Evolutionary conservation across 2,888 invertebrate genomes (phyloP), one percentile per base, ranked within the genome.

Genomic region (Ophion obscuratus): DNA sequence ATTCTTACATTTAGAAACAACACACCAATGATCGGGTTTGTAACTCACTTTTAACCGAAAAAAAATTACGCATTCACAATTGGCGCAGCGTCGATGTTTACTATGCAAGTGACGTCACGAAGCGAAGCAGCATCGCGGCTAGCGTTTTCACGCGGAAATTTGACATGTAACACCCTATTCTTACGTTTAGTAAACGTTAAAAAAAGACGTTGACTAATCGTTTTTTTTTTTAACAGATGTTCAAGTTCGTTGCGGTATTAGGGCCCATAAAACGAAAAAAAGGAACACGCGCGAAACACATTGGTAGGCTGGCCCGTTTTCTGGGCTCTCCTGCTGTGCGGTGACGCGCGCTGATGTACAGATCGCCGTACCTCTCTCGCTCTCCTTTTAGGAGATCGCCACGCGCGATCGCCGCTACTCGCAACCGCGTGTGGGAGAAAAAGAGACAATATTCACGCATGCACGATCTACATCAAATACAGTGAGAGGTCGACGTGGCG

Each of bases 371-470:
- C 57, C 40, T 66, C 64, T 81, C 31, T 47, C 0, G 27, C 70
- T 67, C 73, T 66, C 57, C 44, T 31, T 64, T 64, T 44, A 66
- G 80, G 68, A 70, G 82, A 78, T 81, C 67, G 81, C 85, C 84
- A 82, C 85, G 85, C 84, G 84, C 84, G 88, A 88, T 87, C 85
- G 75, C 62, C 81, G 71, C 47, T 47, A 17, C 59, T 67, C 81
- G 66, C 6, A 53, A 66, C 24, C 64, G 40, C 53, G 59, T 40
- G 75, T 70, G 70, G 47, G 59, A 73, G 47, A 66, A 64, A 59
- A 67, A 67, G 14, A 81, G 53, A 81, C 40, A 27, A 57, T 20
- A 59, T 53, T 67, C 57, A 67, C 36, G 36, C 57, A n/a, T 57
- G 59, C 74, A 73, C 31, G 31, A 67, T 40, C 47, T 36, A 53